Conservation (phyloP, 2,888 invertebrate species). For the Tenthredo livida region DNA sequence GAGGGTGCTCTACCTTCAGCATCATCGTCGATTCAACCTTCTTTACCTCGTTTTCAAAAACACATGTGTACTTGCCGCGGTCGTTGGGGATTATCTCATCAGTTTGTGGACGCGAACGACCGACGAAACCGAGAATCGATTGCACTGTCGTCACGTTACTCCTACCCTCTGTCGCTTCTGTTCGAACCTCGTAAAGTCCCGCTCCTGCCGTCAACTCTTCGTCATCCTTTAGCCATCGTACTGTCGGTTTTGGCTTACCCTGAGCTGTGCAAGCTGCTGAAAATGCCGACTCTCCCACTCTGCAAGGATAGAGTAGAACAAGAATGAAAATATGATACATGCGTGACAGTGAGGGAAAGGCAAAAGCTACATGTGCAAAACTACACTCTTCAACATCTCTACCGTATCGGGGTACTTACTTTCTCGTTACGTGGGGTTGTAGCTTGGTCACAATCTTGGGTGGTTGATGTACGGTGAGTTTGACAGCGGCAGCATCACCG, state of each 20-base stretch:
- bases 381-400: not conserved
- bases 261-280: slow-evolving; percentile 91
- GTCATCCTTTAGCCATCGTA: slow-evolving; percentile 93
- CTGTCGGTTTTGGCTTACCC: slow-evolving; percentile 92
- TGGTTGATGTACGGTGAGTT: slow-evolving; percentile 92
- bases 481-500: slow-evolving; percentile 91
- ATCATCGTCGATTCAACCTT: slow-evolving; percentile 94
- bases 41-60: slow-evolving; percentile 94
- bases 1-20: slow-evolving; percentile 94
- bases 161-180: slow-evolving; percentile 87
- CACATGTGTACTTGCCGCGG: slow-evolving; percentile 92
- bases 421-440: slow-evolving; percentile 89
- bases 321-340: not conserved
- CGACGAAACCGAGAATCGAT: slow-evolving; percentile 89
- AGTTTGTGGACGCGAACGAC: slow-evolving; percentile 87
- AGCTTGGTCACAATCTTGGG: slow-evolving; percentile 91
- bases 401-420: slow-evolving; percentile 71
- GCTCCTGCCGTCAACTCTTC: slow-evolving; percentile 88
- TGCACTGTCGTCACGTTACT: slow-evolving; percentile 91
- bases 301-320: slow-evolving; percentile 64
- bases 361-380: not conserved
- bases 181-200: slow-evolving; percentile 90
- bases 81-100: slow-evolving; percentile 91
- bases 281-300: slow-evolving; percentile 89
- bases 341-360: not conserved